These are phyloP conservation scores for Drosophila ercepeae DNA, from an alignment of 1,140 invertebrate species.

Conservation along the genomic window DNA sequence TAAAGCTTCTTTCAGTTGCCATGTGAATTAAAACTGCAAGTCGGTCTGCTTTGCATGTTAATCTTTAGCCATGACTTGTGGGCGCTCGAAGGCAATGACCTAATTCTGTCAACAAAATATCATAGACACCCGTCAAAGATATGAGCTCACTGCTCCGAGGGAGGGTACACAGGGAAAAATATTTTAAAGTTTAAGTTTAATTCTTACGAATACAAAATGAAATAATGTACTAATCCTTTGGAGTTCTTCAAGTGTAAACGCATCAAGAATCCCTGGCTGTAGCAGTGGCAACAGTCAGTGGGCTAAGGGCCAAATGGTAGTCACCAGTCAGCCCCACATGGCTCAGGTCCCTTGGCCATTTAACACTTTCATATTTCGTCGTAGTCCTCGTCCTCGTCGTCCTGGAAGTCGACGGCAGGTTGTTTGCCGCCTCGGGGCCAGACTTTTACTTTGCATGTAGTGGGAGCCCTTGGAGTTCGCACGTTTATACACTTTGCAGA, in stretches of 20 bases:
- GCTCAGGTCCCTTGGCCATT: constrained; percentile 52
- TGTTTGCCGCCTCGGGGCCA: constrained; percentile 60
- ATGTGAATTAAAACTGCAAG: constrained; percentile 11
- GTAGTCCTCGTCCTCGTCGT: constrained; percentile 23
- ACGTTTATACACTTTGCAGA: constrained; percentile 69
- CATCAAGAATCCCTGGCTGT: constrained; percentile 27
- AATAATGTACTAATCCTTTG: neutral
- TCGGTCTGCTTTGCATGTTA: constrained; percentile 62
- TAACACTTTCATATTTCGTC: constrained; percentile 77
- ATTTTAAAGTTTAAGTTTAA: too few relatives aligned
- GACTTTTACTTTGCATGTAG: constrained; percentile 67
- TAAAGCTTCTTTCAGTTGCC: constrained; percentile 10
- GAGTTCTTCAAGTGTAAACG: constrained; percentile 12
- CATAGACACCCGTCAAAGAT: constrained; percentile 53
- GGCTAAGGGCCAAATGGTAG: constrained; percentile 40
- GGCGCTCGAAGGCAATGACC: constrained; percentile 69
- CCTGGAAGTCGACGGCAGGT: constrained; percentile 41
- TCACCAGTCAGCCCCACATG: constrained; percentile 37
- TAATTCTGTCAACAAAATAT: constrained; percentile 76
- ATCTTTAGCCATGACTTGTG: constrained; percentile 50
- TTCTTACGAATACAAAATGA: too few relatives aligned
- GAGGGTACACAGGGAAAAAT: neutral
- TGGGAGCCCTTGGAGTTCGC: constrained; percentile 17
- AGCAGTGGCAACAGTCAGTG: constrained; percentile 31
- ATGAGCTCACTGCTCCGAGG: constrained; percentile 25